Conservation (phyloP, 1,140 invertebrate genomes). For the Maconellicoccus hirsutus region DNA sequence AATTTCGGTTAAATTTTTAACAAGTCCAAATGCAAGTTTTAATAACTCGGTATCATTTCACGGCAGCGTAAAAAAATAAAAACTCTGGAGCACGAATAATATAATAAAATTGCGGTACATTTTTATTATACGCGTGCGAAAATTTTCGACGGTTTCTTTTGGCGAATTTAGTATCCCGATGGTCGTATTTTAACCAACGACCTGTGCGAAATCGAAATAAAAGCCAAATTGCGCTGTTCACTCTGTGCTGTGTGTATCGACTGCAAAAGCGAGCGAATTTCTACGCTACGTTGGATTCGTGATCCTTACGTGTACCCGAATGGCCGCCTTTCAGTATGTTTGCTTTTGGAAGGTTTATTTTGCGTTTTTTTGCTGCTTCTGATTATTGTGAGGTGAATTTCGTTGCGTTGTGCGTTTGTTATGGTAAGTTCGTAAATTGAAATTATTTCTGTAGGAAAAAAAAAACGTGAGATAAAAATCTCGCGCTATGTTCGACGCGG, state of each 20-base stretch:
- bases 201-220: background rate
- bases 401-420: too few relatives aligned
- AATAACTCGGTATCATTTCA: background rate
- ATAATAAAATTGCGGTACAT: background rate
- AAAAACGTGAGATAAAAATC: background rate
- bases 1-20: background rate
- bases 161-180: background rate
- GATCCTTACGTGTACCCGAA: background rate
- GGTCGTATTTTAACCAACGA: conserved; percentile 2
- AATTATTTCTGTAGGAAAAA: too few relatives aligned
- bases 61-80: background rate
- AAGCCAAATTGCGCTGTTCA: background rate
- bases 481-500: background rate
- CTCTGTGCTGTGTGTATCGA: background rate
- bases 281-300: background rate
- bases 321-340: too few relatives aligned
- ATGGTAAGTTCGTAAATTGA: too few relatives aligned
- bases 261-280: background rate
- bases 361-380: too few relatives aligned
- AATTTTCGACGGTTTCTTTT: background rate
- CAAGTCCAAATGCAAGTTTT: background rate
- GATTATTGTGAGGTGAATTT: too few relatives aligned
- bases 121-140: background rate
- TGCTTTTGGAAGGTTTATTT: background rate
- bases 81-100: background rate